Evolutionary conservation across 2,113 vertebrate genomes (phyloP).

Genomic region (Apaloderma vittatum): DNA sequence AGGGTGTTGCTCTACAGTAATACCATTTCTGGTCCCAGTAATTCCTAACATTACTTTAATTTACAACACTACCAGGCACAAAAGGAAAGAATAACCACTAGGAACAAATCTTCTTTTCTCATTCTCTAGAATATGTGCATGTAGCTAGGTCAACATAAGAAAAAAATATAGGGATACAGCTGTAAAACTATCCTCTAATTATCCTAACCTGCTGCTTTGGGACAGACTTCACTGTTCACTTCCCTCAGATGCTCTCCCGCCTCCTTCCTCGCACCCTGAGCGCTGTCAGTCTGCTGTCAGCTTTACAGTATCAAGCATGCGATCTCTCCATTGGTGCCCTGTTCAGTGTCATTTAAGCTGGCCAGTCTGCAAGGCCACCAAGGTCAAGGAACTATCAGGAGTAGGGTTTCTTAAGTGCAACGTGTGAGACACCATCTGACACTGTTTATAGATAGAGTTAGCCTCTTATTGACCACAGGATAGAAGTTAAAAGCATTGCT

Average conservation of each 20-base stretch:
- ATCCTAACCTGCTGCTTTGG: background rate
- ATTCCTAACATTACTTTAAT: background rate
- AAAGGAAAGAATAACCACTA: background rate
- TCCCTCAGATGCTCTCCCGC: background rate
- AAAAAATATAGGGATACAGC: background rate
- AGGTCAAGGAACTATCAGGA: constrained; percentile 86
- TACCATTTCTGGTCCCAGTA: background rate
- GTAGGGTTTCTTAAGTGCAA: constrained; percentile 88
- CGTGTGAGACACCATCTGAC: constrained; percentile 88
- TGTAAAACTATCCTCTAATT: background rate
- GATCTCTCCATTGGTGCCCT: constrained; percentile 74
- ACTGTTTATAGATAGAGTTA: constrained; percentile 85
- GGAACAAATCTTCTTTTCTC: background rate
- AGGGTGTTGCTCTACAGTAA: background rate
- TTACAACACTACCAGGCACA: background rate
- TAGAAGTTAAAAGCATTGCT: constrained; percentile 87
- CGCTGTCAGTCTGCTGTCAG: constrained; percentile 23
- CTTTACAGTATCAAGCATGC: constrained; percentile 45
- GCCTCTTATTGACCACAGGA: constrained; percentile 81
- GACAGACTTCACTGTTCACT: background rate
- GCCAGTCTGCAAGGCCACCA: constrained; percentile 70
- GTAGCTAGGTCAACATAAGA: background rate
- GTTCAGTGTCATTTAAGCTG: constrained; percentile 81
- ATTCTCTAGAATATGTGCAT: background rate
- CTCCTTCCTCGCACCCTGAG: background rate